Percentiles rank a stretch among this genome's conserved stretches.
phyloP scores from a whole-genome alignment of 23 tunicate species.

The Ciona savignyi region DNA sequence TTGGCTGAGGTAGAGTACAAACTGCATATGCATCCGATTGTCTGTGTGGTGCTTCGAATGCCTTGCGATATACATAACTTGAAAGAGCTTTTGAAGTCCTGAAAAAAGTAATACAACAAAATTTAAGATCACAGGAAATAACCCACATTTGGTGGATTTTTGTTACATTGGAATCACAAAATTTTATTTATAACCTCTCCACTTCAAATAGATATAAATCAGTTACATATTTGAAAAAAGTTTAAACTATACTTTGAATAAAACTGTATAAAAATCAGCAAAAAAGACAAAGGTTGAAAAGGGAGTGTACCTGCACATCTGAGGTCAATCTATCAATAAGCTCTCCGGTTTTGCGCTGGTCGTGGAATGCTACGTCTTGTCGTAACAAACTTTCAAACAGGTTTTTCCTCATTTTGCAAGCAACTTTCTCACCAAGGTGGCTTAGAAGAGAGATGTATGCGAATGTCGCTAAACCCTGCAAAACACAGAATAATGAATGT shows the following conservation, averaged over 20 bases:
- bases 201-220: too few relatives aligned
- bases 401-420: constrained; percentile 79
- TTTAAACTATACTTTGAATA: too few relatives aligned
- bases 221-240: too few relatives aligned
- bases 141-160: too few relatives aligned
- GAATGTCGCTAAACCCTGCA: constrained; percentile 71
- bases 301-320: constrained; percentile 63
- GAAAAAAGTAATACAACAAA: too few relatives aligned
- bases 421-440: constrained; percentile 81
- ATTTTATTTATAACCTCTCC: too few relatives aligned
- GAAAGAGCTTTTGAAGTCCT: constrained; percentile 97
- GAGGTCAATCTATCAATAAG: constrained; percentile 78
- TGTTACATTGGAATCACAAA: too few relatives aligned
- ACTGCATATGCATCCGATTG: constrained; percentile 63
- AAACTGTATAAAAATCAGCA: not conserved
- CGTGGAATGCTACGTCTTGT: constrained; percentile 92
- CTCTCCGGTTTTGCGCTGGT: constrained; percentile 72
- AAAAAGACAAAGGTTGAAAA: not conserved
- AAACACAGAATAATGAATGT: too few relatives aligned
- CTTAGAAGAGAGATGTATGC: constrained; percentile 80
- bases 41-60: constrained; percentile 69
- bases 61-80: constrained; percentile 93
- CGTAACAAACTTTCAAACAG: constrained; percentile 56
- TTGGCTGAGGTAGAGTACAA: constrained; percentile 90
- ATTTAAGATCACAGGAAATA: too few relatives aligned